Evolutionary conservation across 2,797 vertebrate species (phyloP), one percentile per base, ranked within the genome.

Genomic region (Acridotheres tristis): DNA sequence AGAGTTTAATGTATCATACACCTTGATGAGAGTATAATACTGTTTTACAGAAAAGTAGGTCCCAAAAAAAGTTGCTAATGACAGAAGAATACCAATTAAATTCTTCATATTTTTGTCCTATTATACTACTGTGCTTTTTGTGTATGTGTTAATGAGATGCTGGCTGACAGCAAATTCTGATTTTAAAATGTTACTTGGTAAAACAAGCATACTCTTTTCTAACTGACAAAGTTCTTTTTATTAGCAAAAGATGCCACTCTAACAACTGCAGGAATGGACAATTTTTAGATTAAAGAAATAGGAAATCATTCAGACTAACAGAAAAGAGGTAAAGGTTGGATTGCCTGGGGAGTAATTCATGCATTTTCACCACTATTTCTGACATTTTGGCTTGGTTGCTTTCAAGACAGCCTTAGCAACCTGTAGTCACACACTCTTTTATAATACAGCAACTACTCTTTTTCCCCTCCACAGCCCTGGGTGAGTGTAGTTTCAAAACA

Each of bases 241-340:
- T 66, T 63, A 58, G 38, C 27, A 59, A 81, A 90, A 82, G 47
- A 59, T 30, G 53, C 29, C 6, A 55, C n/a, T 15, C 18, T 77
- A 90, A 54, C 11, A 69, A 63, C 32, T 63, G 11, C 43, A 67
- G 23, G n/a, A 91, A 84, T 66, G 48, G n/a, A 76, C 25, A 34
- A 45, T 55, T 91, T 89, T 78, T 88, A 76, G 73, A 73, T 88
- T 88, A 86, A 93, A 91, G 53, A 94, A 82, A 51, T 51, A 62
- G 19, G 32, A 88, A 78, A 75, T 73, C 5, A 45, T 84, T 72
- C 58, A 72, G 48, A 78, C 18, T 34, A 88, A 43, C 20, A 81
- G 58, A 88, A 77, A 83, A 83, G 43, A 85, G 4, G 15, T 59
- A 34, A 15, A 66, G 16, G 27, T 65, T 54, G 16, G 59, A 45